phyloP scores from a whole-genome alignment of 2,113 vertebrate genomes.

The Procapra przewalskii region DNA sequence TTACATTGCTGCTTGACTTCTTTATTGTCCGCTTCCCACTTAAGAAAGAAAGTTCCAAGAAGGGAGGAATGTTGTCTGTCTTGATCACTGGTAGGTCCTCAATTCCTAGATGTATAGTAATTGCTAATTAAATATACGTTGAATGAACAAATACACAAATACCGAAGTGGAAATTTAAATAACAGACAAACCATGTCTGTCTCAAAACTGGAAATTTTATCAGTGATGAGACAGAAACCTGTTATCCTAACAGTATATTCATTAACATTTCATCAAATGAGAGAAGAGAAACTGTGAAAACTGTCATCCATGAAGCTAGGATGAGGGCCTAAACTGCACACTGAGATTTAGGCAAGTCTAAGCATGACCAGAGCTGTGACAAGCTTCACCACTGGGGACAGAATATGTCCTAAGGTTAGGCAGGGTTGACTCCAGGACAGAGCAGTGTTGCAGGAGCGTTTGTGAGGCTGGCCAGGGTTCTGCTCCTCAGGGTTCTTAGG shows the following conservation, averaged over 20 bases:
- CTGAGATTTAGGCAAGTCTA: not conserved
- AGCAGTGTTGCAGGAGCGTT: not conserved
- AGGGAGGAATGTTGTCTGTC: not conserved
- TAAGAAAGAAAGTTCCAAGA: not conserved
- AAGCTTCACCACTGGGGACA: not conserved
- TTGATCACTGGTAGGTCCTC: not conserved
- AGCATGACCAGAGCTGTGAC: not conserved
- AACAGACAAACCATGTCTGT: not conserved
- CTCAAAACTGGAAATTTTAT: not conserved
- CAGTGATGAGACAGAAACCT: not conserved
- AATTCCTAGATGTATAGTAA: not conserved
- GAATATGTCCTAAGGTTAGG: not conserved
- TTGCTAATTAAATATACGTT: not conserved
- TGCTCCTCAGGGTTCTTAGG: not conserved
- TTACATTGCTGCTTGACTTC: not conserved
- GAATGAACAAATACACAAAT: not conserved
- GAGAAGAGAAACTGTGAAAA: not conserved
- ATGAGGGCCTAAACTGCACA: not conserved
- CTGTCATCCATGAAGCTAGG: not conserved
- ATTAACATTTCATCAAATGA: not conserved
- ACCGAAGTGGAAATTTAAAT: not conserved
- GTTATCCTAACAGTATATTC: not conserved
- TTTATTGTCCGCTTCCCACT: not conserved
- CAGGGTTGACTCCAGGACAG: not conserved
- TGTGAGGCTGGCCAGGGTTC: not conserved